phyloP scores from a whole-genome alignment of 2,888 invertebrate genomes.

The Agrotis segetum region DNA sequence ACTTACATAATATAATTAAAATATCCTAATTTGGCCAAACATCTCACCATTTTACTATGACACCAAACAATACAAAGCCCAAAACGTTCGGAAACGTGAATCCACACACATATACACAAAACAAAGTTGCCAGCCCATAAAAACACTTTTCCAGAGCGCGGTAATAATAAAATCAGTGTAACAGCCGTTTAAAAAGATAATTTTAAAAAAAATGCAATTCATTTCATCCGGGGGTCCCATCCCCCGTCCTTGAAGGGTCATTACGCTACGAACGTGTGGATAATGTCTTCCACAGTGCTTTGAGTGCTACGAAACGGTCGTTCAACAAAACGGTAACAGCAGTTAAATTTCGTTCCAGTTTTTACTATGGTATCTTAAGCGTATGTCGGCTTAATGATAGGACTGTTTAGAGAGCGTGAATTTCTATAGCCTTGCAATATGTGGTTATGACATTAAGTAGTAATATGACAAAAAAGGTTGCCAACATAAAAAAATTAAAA shows the following conservation, averaged over 20 bases:
- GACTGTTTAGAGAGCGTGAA: constrained; percentile 26
- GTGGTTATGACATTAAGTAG: constrained; percentile 11
- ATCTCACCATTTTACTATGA: neutral
- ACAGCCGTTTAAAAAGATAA: constrained; percentile 65
- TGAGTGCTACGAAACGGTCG: constrained; percentile 71
- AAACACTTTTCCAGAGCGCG: constrained; percentile 42
- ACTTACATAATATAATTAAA: too few species aligned
- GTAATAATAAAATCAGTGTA: constrained; percentile 65
- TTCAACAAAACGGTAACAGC: constrained; percentile 73
- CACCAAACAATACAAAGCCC: neutral
- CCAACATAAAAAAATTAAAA: too few species aligned
- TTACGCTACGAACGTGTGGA: constrained; percentile 80
- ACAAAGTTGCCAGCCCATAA: constrained; percentile 41
- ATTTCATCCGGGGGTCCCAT: constrained; percentile 63
- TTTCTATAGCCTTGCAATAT: constrained; percentile 15
- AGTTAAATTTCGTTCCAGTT: constrained; percentile 72
- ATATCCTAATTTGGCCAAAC: neutral
- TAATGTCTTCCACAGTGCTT: constrained; percentile 76
- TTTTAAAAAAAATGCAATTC: constrained; percentile 62
- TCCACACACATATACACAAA: neutral
- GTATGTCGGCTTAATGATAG: constrained; percentile 53
- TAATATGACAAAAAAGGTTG: neutral
- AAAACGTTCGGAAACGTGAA: neutral
- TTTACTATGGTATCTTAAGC: constrained; percentile 64
- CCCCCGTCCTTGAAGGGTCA: constrained; percentile 75